A percentile compares a stretch with the other conserved stretches of the same genome.
These are phyloP conservation scores for Strigamia maritima DNA, from an alignment of 2,888 invertebrate genomes.

Conservation along the genomic window DNA sequence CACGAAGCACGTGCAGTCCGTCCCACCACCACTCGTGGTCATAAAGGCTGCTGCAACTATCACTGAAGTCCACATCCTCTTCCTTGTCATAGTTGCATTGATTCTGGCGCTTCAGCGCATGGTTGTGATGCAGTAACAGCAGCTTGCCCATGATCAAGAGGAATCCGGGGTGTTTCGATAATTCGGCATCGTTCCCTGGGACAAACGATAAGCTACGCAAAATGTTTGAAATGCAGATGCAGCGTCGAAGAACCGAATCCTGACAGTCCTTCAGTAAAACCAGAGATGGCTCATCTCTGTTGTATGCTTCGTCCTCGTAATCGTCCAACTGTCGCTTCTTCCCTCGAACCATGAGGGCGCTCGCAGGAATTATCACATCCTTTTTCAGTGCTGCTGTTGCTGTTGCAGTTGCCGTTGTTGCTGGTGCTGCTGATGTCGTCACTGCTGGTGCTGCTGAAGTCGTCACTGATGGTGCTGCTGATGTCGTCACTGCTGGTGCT, in stretches of 20 bases:
- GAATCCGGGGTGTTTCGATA: conserved; percentile 81
- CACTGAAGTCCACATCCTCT: conserved; percentile 46
- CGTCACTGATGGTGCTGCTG: neutral
- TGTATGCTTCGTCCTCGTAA: conserved; percentile 88
- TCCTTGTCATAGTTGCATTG: conserved; percentile 78
- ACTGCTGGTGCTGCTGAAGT: neutral
- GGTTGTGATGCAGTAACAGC: conserved; percentile 86
- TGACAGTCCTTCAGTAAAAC: conserved; percentile 81
- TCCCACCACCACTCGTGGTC: conserved; percentile 82
- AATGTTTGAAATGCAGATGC: conserved; percentile 92
- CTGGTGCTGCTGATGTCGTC: neutral
- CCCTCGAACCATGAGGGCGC: neutral
- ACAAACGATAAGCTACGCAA: conserved; percentile 95
- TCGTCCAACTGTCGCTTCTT: conserved; percentile 63
- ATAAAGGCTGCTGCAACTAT: conserved; percentile 73
- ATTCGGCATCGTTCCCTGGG: conserved; percentile 90
- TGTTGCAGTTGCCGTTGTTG: neutral
- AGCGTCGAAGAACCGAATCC: conserved; percentile 82
- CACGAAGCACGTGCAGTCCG: conserved; percentile 83
- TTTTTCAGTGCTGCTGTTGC: neutral
- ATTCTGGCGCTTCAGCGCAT: conserved; percentile 78
- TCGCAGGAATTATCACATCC: neutral
- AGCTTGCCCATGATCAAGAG: conserved; percentile 86
- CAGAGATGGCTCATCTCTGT: conserved; percentile 83
- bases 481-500: neutral